These are phyloP conservation scores for Halichoerus grypus DNA, from an alignment of 2,113 vertebrate genomes.

Conservation along the genomic window DNA sequence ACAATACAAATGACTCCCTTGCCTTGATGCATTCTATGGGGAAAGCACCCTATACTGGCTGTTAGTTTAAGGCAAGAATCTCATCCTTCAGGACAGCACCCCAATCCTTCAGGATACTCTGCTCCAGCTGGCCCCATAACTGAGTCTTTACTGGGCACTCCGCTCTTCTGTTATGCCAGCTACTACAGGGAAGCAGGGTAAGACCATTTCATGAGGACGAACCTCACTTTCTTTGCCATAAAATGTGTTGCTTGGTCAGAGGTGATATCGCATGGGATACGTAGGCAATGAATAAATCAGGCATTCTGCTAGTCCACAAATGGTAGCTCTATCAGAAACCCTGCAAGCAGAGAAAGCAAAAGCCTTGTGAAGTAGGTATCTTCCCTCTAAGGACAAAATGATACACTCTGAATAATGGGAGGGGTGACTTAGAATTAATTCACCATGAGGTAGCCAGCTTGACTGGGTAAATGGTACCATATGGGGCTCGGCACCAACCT, in stretches of 20 bases:
- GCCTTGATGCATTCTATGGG: background rate
- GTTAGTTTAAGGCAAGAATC: background rate
- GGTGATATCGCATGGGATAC: background rate
- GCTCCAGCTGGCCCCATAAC: background rate
- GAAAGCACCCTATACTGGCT: background rate
- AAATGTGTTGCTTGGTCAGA: background rate
- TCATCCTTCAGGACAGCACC: background rate
- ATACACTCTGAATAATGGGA: background rate
- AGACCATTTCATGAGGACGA: background rate
- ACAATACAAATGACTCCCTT: background rate
- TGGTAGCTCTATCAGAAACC: background rate
- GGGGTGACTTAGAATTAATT: background rate
- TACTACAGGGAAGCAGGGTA: too few relatives aligned
- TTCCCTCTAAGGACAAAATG: background rate
- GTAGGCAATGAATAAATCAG: background rate
- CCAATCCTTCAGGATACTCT: background rate
- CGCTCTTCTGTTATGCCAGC: background rate
- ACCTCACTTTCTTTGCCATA: background rate
- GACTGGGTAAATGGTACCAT: background rate
- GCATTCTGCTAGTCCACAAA: background rate
- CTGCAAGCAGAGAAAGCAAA: background rate
- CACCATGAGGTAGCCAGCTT: background rate
- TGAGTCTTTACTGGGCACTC: background rate
- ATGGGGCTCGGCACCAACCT: background rate
- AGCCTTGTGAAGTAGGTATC: background rate